These are phyloP conservation scores for Dipus sagitta DNA, from an alignment of 2,797 vertebrate genomes.

Conservation along the genomic window DNA sequence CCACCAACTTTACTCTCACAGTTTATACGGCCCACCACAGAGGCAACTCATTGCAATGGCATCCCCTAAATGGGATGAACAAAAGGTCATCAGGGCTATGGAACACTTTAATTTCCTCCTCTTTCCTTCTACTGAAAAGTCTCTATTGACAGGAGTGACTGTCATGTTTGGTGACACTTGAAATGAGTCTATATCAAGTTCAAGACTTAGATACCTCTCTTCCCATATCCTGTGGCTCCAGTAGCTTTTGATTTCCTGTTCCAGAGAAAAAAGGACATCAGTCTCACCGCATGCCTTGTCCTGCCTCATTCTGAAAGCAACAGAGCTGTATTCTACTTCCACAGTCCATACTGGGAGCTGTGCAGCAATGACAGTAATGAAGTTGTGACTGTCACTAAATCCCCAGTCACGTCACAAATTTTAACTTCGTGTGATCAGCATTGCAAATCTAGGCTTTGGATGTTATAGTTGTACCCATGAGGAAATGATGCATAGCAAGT, in stretches of 20 bases:
- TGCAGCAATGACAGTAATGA: neutral
- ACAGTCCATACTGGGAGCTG: neutral
- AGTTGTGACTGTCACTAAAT: neutral
- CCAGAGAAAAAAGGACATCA: neutral
- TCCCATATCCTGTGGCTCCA: neutral
- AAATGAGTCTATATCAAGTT: slow-evolving; percentile 44
- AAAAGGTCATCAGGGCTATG: neutral
- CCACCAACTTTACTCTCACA: neutral
- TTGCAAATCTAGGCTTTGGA: neutral
- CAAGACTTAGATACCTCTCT: neutral
- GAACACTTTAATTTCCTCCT: slow-evolving; percentile 27
- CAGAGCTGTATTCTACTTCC: neutral
- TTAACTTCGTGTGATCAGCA: slow-evolving; percentile 36
- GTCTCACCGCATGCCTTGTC: neutral
- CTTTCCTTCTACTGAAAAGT: slow-evolving; percentile 33
- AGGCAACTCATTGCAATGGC: neutral
- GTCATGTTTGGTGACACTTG: slow-evolving; percentile 18
- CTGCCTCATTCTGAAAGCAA: neutral
- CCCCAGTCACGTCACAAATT: neutral
- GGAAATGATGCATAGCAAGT: slow-evolving; percentile 50
- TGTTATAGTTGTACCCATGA: slow-evolving; percentile 10
- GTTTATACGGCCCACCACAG: neutral
- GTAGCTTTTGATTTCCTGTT: slow-evolving; percentile 38
- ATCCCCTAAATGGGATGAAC: neutral
- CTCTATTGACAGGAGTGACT: neutral